Percentiles rank a stretch among this genome's conserved stretches.
phyloP scores from a whole-genome alignment of 2,113 vertebrate genomes.

The Mirounga angustirostris region DNA sequence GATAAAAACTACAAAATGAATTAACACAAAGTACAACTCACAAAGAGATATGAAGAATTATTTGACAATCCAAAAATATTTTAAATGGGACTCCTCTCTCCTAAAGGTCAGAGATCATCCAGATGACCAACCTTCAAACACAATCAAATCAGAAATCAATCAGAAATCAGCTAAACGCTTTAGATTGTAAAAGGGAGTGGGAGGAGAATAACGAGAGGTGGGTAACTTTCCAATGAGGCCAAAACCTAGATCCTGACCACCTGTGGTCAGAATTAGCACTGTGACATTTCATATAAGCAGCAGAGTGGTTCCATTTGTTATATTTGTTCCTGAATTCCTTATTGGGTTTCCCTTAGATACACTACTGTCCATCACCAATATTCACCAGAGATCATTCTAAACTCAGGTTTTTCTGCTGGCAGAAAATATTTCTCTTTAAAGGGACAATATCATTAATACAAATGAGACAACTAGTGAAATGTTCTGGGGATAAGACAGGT shows the following conservation, averaged over 20 bases:
- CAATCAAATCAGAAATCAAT: background rate
- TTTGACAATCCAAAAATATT: background rate
- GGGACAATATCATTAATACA: background rate
- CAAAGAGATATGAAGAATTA: background rate
- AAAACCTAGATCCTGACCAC: slow-evolving; percentile 21
- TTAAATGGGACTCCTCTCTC: background rate
- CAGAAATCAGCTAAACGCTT: background rate
- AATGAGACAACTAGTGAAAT: background rate
- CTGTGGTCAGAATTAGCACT: slow-evolving; percentile 8
- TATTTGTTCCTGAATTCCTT: background rate
- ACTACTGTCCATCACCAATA: background rate
- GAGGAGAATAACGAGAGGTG: background rate
- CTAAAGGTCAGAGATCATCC: background rate
- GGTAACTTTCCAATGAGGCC: slow-evolving; percentile 32
- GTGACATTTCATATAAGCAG: background rate
- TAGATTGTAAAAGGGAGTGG: background rate
- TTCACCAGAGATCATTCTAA: background rate
- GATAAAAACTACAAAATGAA: background rate
- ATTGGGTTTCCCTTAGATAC: background rate
- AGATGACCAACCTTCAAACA: background rate
- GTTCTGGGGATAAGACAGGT: background rate
- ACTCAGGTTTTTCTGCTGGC: background rate
- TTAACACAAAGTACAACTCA: slow-evolving; percentile 4
- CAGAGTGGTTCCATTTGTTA: background rate
- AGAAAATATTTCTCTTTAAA: slow-evolving; percentile 15